A percentile compares a stretch with the other conserved stretches of the same genome.
phyloP scores from a whole-genome alignment of 2,113 vertebrate genomes.

The Chaenocephalus aceratus region DNA sequence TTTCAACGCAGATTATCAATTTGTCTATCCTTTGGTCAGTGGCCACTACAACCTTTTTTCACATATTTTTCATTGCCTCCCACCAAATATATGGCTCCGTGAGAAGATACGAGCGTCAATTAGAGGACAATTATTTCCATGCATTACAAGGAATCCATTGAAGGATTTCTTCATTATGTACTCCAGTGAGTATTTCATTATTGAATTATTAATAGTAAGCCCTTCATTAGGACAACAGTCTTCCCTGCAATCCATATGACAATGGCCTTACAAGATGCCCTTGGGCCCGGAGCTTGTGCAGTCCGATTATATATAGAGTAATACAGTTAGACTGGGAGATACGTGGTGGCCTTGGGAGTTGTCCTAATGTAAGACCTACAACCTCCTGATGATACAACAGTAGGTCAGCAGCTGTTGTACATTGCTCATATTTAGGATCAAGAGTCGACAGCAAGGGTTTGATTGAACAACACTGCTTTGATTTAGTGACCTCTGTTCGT shows the following conservation, averaged over 20 bases:
- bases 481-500: constrained; percentile 52
- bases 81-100: constrained; percentile 37
- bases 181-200: constrained; percentile 55
- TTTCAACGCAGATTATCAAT: constrained; percentile 27
- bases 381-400: constrained; percentile 22
- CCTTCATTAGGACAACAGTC: constrained; percentile 55
- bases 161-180: constrained; percentile 70
- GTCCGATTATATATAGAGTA: constrained; percentile 36
- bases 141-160: constrained; percentile 39
- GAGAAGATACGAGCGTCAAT: constrained; percentile 61
- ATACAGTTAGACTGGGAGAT: constrained; percentile 35
- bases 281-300: constrained; percentile 27
- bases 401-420: constrained; percentile 7
- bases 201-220: constrained; percentile 64
- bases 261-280: constrained; percentile 30
- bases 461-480: constrained; percentile 52
- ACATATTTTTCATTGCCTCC: constrained; percentile 41
- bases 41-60: constrained; percentile 18
- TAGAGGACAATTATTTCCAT: constrained; percentile 59
- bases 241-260: constrained; percentile 53
- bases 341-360: constrained; percentile 19
- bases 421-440: constrained; percentile 11
- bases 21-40: constrained; percentile 41
- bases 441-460: constrained; percentile 16
- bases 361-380: constrained; percentile 23